Conservation (phyloP, 2,888 invertebrate genomes). For the Dasypolia templi region DNA sequence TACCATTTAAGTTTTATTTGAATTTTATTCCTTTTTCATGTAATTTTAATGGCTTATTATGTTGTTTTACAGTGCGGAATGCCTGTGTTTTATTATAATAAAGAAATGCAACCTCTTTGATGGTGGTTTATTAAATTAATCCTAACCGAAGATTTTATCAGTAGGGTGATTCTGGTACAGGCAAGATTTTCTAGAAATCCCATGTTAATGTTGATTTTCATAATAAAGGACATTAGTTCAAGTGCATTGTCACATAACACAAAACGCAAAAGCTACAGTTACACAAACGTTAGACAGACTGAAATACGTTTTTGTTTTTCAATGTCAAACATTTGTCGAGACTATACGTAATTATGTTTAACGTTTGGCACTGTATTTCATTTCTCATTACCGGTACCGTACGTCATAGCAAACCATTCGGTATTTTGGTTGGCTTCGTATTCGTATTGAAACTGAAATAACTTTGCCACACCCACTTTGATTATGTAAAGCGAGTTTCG, state of each 20-base stretch:
- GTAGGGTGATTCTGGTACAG: not conserved
- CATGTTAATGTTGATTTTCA: not conserved
- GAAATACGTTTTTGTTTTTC: constrained; percentile 23
- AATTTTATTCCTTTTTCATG: not conserved
- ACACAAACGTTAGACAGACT: constrained; percentile 8
- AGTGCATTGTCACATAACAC: not conserved
- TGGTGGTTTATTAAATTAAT: no score
- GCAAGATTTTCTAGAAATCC: not conserved
- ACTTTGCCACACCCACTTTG: constrained; percentile 65
- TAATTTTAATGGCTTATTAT: not conserved
- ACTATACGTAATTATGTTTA: constrained; percentile 51
- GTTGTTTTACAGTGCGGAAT: not conserved
- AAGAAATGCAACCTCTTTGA: not conserved
- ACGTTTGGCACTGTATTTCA: constrained; percentile 62
- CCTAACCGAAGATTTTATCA: no score
- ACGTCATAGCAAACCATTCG: constrained; percentile 54
- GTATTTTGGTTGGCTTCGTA: constrained; percentile 47
- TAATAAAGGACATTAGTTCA: not conserved
- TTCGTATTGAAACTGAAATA: constrained; percentile 54
- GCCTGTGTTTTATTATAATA: not conserved
- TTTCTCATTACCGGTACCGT: constrained; percentile 63
- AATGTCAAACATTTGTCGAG: constrained; percentile 57
- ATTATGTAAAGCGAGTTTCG: constrained; percentile 53
- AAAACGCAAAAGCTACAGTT: not conserved
- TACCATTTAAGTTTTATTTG: not conserved